A percentile compares a stretch with the other conserved stretches of the same genome.
phyloP scores from a whole-genome alignment of 2,888 invertebrate genomes.

The Caenorhabditis sulstoni region DNA sequence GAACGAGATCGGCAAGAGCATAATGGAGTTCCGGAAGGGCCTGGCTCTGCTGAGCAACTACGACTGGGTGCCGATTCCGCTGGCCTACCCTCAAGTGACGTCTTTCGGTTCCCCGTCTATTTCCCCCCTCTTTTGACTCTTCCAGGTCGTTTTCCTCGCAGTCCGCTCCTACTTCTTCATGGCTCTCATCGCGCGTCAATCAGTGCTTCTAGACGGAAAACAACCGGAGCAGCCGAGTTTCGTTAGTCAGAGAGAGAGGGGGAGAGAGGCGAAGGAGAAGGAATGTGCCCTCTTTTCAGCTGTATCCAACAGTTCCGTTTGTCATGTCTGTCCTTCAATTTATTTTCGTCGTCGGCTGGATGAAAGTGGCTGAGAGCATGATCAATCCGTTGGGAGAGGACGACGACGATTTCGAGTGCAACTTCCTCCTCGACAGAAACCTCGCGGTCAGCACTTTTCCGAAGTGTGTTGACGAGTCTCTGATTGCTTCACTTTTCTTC shows the following conservation, averaged over 20 bases:
- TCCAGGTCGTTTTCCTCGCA: slow-evolving; percentile 77
- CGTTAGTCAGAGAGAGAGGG: slow-evolving; percentile 23
- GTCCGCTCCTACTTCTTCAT: slow-evolving; percentile 78
- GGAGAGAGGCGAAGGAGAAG: not conserved
- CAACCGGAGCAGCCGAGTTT: slow-evolving; percentile 58
- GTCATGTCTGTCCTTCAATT: slow-evolving; percentile 77
- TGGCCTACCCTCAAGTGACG: slow-evolving; percentile 76
- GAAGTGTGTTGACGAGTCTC: too few relatives aligned
- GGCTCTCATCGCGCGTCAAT: slow-evolving; percentile 75
- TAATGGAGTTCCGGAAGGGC: slow-evolving; percentile 68
- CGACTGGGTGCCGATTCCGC: slow-evolving; percentile 76
- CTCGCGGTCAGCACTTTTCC: too few relatives aligned
- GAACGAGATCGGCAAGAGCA: slow-evolving; percentile 71
- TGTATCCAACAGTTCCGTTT: slow-evolving; percentile 74
- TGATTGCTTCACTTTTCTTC: too few relatives aligned
- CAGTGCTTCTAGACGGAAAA: slow-evolving; percentile 68
- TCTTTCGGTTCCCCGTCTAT: not conserved
- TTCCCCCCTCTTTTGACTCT: not conserved
- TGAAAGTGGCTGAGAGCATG: slow-evolving; percentile 77
- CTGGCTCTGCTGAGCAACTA: slow-evolving; percentile 71
- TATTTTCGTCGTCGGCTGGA: slow-evolving; percentile 78
- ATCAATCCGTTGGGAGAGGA: slow-evolving; percentile 78
- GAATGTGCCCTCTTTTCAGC: slow-evolving; percentile 34
- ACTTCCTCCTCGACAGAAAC: slow-evolving; percentile 70
- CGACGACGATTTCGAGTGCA: slow-evolving; percentile 76